These are phyloP conservation scores for Hylomyscus alleni DNA, from an alignment of 2,797 vertebrate genomes.

Conservation along the genomic window DNA sequence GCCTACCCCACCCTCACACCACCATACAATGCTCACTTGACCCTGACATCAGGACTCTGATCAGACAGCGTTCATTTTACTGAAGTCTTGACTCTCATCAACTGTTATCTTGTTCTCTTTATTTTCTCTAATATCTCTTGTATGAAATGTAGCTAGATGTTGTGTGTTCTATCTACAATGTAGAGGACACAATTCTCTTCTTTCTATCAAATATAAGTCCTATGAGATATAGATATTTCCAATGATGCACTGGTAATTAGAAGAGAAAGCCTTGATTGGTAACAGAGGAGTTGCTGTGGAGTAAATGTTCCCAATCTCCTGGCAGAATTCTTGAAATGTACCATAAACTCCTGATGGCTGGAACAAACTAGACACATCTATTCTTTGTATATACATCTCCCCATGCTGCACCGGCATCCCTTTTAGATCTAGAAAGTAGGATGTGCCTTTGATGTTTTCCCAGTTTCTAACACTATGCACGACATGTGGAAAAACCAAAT, in stretches of 20 bases:
- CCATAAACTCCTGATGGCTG: neutral
- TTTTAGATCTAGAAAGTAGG: neutral
- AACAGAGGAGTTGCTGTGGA: neutral
- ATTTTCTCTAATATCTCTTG: slow-evolving; percentile 9
- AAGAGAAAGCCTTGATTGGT: neutral
- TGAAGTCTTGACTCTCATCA: neutral
- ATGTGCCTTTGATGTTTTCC: neutral
- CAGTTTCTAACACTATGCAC: neutral
- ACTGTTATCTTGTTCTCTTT: neutral
- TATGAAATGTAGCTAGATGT: neutral
- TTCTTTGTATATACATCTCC: neutral
- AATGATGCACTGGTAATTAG: neutral
- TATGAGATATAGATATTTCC: neutral
- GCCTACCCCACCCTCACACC: neutral
- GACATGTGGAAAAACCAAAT: slow-evolving; percentile 7
- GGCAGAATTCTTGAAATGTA: slow-evolving; percentile 34
- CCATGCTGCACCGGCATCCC: neutral
- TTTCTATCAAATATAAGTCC: neutral
- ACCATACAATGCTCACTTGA: too few relatives aligned
- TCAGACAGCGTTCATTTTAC: neutral
- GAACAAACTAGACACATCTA: neutral
- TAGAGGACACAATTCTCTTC: neutral
- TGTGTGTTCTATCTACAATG: neutral
- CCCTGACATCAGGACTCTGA: neutral
- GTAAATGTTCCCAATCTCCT: neutral